phyloP scores from a whole-genome alignment of 1,140 invertebrate genomes.

The Colletes latitarsis region DNA sequence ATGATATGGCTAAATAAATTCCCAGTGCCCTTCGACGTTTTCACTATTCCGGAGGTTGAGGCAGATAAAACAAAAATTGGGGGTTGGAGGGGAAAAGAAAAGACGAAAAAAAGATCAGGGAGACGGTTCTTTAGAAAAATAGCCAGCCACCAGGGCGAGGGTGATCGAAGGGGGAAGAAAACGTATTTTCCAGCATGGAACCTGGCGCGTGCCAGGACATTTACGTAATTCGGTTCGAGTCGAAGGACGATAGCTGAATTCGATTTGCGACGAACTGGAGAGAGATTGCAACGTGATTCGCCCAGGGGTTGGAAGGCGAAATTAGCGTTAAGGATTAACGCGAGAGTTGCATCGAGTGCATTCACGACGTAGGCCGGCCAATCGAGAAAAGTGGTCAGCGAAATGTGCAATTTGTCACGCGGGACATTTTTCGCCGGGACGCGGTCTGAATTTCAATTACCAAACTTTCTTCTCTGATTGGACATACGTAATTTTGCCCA shows the following conservation, averaged over 20 bases:
- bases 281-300: constrained; percentile 25
- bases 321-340: constrained; percentile 46
- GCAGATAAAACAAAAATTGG: constrained; percentile 5
- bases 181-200: background rate
- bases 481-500: background rate
- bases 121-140: constrained; percentile 29
- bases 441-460: constrained; percentile 8
- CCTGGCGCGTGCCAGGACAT: constrained; percentile 25
- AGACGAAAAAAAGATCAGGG: background rate
- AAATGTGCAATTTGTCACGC: constrained; percentile 39
- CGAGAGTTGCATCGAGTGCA: constrained; percentile 4
- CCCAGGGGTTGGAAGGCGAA: background rate
- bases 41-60: background rate
- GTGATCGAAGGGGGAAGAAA: background rate
- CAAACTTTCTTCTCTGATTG: background rate
- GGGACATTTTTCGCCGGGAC: background rate
- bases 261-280: constrained; percentile 5
- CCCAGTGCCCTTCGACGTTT: background rate
- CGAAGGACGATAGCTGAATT: constrained; percentile 26
- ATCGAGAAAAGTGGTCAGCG: constrained; percentile 28
- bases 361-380: background rate
- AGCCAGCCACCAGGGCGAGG: background rate
- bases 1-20: constrained; percentile 9
- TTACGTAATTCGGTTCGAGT: constrained; percentile 39
- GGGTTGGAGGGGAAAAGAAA: background rate